Evolutionary conservation across 2,113 vertebrate genomes (phyloP).

Genomic region (Pleuronectes platessa): DNA sequence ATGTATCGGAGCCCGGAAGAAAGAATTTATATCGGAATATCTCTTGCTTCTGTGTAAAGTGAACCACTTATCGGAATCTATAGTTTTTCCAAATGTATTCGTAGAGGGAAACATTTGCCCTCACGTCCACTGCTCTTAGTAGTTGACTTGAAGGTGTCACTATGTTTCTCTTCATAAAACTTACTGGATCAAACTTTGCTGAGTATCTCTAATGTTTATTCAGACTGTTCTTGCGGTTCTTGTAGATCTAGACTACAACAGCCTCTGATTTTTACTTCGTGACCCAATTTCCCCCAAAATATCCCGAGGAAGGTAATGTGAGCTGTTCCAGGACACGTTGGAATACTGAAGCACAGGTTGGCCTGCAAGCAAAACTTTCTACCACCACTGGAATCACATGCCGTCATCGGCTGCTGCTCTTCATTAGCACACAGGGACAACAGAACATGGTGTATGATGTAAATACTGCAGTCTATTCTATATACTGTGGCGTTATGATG

Average conservation of each 20-base stretch:
- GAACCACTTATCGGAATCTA: not conserved
- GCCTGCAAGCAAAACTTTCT: not conserved
- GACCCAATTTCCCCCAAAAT: slow-evolving; percentile 4
- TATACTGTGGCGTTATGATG: slow-evolving; percentile 5
- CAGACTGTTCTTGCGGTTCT: not conserved
- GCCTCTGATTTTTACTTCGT: slow-evolving; percentile 9
- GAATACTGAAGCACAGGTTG: not conserved
- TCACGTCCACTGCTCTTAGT: not conserved
- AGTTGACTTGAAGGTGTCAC: not conserved
- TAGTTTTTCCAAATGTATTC: no score
- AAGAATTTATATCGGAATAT: not conserved
- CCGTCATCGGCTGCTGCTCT: slow-evolving; percentile 19
- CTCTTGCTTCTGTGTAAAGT: not conserved
- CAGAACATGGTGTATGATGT: not conserved
- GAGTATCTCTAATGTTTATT: slow-evolving; percentile 1
- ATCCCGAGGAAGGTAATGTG: not conserved
- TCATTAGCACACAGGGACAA: slow-evolving; percentile 22
- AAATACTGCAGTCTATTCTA: slow-evolving; percentile 25
- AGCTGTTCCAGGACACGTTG: not conserved
- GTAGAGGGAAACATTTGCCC: not conserved
- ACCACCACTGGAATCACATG: slow-evolving; percentile 1
- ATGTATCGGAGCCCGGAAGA: no score
- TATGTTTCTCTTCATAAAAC: not conserved
- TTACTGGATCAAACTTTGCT: slow-evolving; percentile 2
- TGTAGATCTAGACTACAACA: slow-evolving; percentile 4